phyloP scores from a whole-genome alignment of 1,140 invertebrate species.

The Heliconius nattereri region DNA sequence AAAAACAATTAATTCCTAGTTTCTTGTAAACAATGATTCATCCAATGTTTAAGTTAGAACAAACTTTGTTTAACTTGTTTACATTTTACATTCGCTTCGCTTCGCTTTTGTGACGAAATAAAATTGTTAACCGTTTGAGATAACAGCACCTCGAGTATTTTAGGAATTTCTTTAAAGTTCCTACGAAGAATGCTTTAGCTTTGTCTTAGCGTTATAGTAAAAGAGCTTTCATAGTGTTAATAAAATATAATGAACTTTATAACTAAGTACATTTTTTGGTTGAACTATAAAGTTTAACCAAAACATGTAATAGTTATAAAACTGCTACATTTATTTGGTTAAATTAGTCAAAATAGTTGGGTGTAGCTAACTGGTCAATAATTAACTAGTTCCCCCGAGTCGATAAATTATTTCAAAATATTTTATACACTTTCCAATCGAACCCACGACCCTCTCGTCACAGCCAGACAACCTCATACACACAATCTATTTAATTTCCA shows the following conservation, averaged over 20 bases:
- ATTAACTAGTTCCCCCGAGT: too few relatives aligned
- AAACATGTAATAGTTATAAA: too few relatives aligned
- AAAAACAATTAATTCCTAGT: constrained; percentile 17
- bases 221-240: not conserved
- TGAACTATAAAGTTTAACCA: too few relatives aligned
- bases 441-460: not conserved
- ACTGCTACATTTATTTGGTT: too few relatives aligned
- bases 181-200: constrained; percentile 12
- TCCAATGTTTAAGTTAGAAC: constrained; percentile 11
- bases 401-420: too few relatives aligned
- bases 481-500: not conserved
- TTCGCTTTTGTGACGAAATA: constrained; percentile 12
- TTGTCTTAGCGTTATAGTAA: not conserved
- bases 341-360: too few relatives aligned
- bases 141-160: constrained; percentile 20
- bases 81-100: constrained; percentile 9
- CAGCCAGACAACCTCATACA: not conserved
- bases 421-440: not conserved
- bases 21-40: constrained; percentile 11
- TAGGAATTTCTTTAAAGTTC: constrained; percentile 13
- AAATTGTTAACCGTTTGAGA: constrained; percentile 20
- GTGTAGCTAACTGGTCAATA: too few relatives aligned
- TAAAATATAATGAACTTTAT: constrained; percentile 11
- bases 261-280: not conserved
- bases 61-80: constrained; percentile 14